Base-by-base conservation (phyloP, 2,797 vertebrate genomes). In the Molossus alvarezi region DNA sequence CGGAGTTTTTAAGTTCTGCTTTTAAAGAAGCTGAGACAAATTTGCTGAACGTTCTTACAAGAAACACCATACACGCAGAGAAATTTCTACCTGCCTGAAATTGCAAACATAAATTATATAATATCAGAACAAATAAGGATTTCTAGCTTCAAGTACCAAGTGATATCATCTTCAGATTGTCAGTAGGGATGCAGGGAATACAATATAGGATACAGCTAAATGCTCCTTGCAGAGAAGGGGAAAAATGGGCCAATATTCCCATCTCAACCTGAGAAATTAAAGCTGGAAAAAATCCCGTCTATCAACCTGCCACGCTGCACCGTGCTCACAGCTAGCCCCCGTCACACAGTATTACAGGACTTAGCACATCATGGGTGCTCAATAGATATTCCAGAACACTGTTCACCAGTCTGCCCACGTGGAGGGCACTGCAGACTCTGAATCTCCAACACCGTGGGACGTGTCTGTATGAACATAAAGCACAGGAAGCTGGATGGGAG, bases 51-150 rank as follows among this genome's bases (percentile, higher is more conserved):
- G 77, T 62, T 95, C 90, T 88, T 90, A 93, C 67, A 96, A 95
- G 90, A 96, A 97, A 75, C 72, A 65, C 81, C 76, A 76, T 67
- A 92, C 76, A 93, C 51, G 76, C 75, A 48, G 37, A 94, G 94
- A 96, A 97, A 97, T 97, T 87, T 96, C 88, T 94, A 95, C 88
- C 84, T 91, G 82, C 41, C 93, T 95, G 51, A 97, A 95, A 94
- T 88, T 96, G 41, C 86, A 96, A 96, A 97, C 85, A 95, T 97
- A 93, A 97, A 97, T 97, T 93, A 95, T 84, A 80, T 55, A 83
- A 90, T 84, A 95, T 96, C 92, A 94, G 86, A 96, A 95, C 86
- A 97, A 97, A 96, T 96, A 97, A 93, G 73, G 57, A 90, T 94
- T 94, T 92, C 88, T 72, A 92, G 75, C 90, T 95, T 88, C 41